Evolutionary conservation across 1,140 invertebrate species (phyloP), one percentile per base, ranked within the genome.

Genomic region (Papilio polytes): DNA sequence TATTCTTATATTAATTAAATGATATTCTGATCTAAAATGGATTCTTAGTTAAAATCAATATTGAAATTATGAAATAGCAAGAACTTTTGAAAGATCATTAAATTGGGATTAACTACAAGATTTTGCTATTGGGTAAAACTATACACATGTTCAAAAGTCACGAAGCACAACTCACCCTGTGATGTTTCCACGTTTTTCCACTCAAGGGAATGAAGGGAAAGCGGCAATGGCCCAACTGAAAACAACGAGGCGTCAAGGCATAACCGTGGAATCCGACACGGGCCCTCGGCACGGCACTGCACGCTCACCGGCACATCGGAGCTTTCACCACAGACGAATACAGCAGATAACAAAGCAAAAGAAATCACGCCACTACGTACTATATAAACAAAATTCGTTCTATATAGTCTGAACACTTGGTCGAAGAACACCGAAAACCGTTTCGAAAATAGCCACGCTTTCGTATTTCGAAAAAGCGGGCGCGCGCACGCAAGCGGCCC

Each of bases 401-500:
- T 15, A 63, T 31, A 18, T 56, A 26, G 63, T 70, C 22, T 70
- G 13, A 36, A 31, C 22, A 66, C 63, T 70, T 70, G 13, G 26
- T 12, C 18, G n/a, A 20, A 12, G 44, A 76, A 51, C 74, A 51
- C 74, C 44, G 74, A 76, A 76, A 76, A 76, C 74, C 74, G 74
- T 73, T 73, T 73, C 72, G 72, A 73, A 76, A 76, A 76, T 76
- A 76, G 44, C 46, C 46, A 76, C 72, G 72, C 41, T 76, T 76
- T 76, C 22, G 74, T n/a, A 76, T 76, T 76, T 76, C 74, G 74
- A 76, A 76, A 74, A 76, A 76, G 74, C 74, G 74, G 46, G 74
- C 74, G 74, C 74, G 74, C 74, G 74, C 41, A 76, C 74, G 74
- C 74, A 76, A 76, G 74, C 74, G 74, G 74, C 74, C 74, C 74